Evolutionary conservation across 1,140 invertebrate species (phyloP).

Genomic region (Chrysoperla carnea): DNA sequence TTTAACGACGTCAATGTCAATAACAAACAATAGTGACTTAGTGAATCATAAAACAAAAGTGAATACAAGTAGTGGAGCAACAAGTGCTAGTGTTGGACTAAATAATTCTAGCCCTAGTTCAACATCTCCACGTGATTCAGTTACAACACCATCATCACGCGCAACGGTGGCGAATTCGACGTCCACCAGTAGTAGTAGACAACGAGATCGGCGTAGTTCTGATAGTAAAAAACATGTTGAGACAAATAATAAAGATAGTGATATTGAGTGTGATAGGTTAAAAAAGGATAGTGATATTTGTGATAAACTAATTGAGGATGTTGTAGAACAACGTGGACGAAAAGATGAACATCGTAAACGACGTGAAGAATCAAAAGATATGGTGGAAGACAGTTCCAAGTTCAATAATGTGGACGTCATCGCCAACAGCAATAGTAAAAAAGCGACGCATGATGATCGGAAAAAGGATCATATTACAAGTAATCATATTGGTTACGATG

Average conservation of each 20-base stretch:
- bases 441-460: constrained; percentile 15
- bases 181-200: neutral
- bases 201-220: too few relatives aligned
- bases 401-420: constrained; percentile 8
- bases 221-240: too few relatives aligned
- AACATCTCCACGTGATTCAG: too few relatives aligned
- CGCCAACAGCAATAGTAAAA: constrained; percentile 15
- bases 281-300: constrained; percentile 1
- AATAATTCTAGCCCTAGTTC: too few relatives aligned
- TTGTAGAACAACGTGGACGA: constrained; percentile 6
- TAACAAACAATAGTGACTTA: too few relatives aligned
- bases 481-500: too few relatives aligned
- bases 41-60: too few relatives aligned
- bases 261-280: too few relatives aligned
- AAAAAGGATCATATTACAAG: constrained; percentile 6
- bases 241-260: too few relatives aligned
- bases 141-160: constrained; percentile 3
- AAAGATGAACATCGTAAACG: constrained; percentile 6
- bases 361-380: constrained; percentile 8
- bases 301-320: constrained; percentile 7
- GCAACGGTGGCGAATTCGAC: constrained; percentile 3
- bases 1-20: too few relatives aligned
- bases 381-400: constrained; percentile 12
- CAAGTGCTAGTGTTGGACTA: too few relatives aligned
- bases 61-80: too few relatives aligned